Evolutionary conservation across 2,797 vertebrate species (phyloP).

Genomic region (Myotis daubentonii): DNA sequence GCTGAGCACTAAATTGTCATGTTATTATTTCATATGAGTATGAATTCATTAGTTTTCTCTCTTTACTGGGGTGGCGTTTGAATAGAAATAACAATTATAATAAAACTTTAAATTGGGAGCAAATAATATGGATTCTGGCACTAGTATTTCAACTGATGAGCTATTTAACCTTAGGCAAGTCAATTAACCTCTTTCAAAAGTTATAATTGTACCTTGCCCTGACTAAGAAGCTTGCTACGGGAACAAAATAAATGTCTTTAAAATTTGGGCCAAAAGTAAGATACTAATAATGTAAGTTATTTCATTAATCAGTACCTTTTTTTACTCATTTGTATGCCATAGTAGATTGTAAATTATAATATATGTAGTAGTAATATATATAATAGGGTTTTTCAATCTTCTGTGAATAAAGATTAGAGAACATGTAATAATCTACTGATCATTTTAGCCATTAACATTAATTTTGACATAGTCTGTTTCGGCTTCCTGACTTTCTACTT

Average conservation of each 20-base stretch:
- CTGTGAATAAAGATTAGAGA: not conserved
- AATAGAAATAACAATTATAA: not conserved
- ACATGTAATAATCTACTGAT: not conserved
- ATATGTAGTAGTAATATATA: too few relatives aligned
- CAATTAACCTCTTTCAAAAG: constrained; percentile 44
- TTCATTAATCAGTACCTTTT: not conserved
- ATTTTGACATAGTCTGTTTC: not conserved
- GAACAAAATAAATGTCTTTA: not conserved
- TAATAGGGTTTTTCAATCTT: not conserved
- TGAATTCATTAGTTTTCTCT: not conserved
- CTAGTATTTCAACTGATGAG: not conserved
- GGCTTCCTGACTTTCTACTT: not conserved
- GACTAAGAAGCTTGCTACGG: not conserved
- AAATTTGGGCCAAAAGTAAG: not conserved
- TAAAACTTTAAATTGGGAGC: not conserved
- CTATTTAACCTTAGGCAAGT: constrained; percentile 9
- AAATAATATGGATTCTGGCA: constrained; percentile 1
- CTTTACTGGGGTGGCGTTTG: not conserved
- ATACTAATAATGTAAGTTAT: not conserved
- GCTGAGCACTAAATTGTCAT: not conserved
- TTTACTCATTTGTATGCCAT: not conserved
- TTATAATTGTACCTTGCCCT: not conserved
- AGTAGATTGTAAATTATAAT: not conserved
- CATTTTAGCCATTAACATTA: not conserved
- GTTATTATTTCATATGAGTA: not conserved